Evolutionary conservation across 2,113 vertebrate species (phyloP), one percentile per base, ranked within the genome.

Genomic region (Cyprinodon tularosa): DNA sequence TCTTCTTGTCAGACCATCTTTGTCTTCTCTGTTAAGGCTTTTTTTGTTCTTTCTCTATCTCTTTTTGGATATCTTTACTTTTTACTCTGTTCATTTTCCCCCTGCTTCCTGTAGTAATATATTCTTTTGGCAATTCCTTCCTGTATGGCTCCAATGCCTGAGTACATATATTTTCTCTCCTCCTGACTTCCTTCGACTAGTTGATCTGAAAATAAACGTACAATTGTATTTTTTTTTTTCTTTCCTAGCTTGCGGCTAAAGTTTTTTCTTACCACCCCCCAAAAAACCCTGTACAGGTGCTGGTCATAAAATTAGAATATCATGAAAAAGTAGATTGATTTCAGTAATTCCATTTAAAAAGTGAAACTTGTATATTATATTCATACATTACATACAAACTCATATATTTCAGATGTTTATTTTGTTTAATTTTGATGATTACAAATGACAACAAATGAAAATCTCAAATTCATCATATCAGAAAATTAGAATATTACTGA

Each of bases 1-100:
- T 67, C 60, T 45, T 61, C 57, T 77, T 87, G 77, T 86, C 77
- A 81, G 81, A 80, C 81, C 67, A 83, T 89, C 83, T 73, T 84
- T 66, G 63, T 84, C 74, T 15, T 77, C 67, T 66, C 63, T 76
- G 71, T 71, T 7, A 36, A 77, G 80, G 80, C 69, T 68, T 15
- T 78, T 86, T 77, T 75, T 73, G 29, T 42, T 29, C 61, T 74
- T 78, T 67, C 36, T 39, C 66, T 73, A 20, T 36, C 48, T 37
- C 39, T 48, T 66, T 44, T 20, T 65, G 61, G 61, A 40, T 44
- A 11, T 61, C 66, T 65, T 77, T 72, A 75, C 11, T 20, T 11
- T 57, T 63, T 17, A 29, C 50, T 20, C 45, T 63, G 22, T 4
- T 17, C 62, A 15, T 9, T 66, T 53, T 69, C 62, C 68, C 63